These are phyloP conservation scores for Gopherus evgoodei DNA, from an alignment of 2,113 vertebrate species.

Conservation along the genomic window DNA sequence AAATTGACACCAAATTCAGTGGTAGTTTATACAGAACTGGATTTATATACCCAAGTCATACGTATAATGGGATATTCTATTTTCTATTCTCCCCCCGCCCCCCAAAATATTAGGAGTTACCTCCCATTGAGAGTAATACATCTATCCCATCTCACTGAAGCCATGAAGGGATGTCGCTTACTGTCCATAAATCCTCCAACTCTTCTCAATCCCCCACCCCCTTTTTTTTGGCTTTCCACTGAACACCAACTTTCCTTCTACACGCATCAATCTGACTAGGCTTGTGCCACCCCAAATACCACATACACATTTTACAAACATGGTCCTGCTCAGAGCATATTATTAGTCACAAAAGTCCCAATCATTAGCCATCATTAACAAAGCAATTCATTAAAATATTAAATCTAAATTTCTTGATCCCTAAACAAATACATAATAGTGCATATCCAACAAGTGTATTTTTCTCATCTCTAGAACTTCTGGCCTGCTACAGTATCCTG, in stretches of 20 bases:
- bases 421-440: neutral
- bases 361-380: neutral
- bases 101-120: neutral
- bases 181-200: neutral
- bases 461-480: neutral
- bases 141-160: neutral
- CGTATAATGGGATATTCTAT: neutral
- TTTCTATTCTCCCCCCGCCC: neutral
- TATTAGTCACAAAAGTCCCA: neutral
- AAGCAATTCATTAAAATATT: neutral
- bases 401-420: neutral
- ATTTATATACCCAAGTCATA: neutral
- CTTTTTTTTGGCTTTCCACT: neutral
- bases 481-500: neutral
- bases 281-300: neutral
- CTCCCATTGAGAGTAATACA: neutral
- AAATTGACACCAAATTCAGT: neutral
- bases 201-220: neutral
- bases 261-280: neutral
- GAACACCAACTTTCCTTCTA: neutral
- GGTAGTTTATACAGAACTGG: neutral
- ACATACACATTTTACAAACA: neutral
- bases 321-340: neutral
- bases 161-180: neutral
- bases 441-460: neutral